Conservation (phyloP, 2,888 invertebrate species). For the Amiota minor region DNA sequence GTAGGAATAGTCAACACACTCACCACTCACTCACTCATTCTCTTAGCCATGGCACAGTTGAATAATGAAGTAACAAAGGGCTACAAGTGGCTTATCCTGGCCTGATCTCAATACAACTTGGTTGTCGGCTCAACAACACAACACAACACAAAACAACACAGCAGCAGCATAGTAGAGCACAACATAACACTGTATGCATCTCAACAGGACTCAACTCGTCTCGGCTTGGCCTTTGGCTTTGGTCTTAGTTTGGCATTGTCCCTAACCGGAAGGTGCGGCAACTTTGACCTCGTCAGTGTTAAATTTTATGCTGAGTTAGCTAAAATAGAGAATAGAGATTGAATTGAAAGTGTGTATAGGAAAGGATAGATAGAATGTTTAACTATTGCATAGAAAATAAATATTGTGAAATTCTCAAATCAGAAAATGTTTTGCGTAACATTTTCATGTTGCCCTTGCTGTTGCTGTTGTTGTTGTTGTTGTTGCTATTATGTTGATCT, state of each 20-base stretch:
- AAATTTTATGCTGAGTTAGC: not conserved
- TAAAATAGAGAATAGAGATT: not conserved
- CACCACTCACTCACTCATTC: slow-evolving; percentile 22
- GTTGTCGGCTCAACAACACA: too few relatives aligned
- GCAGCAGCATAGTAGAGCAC: too few relatives aligned
- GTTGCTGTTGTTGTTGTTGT: not conserved
- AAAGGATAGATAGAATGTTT: not conserved
- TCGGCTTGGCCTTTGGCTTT: too few relatives aligned
- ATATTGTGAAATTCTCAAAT: slow-evolving; percentile 16
- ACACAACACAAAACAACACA: too few relatives aligned
- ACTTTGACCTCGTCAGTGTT: slow-evolving; percentile 20
- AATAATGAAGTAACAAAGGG: slow-evolving; percentile 30
- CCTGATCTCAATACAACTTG: not conserved
- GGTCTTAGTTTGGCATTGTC: not conserved
- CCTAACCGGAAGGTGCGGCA: slow-evolving; percentile 4
- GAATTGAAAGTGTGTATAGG: not conserved
- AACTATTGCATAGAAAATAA: not conserved
- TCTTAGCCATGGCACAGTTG: slow-evolving; percentile 25
- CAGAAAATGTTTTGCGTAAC: not conserved
- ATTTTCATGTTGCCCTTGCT: not conserved
- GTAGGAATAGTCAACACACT: slow-evolving; percentile 28
- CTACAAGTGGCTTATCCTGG: slow-evolving; percentile 7
- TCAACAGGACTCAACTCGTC: too few relatives aligned
- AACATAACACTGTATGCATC: too few relatives aligned
- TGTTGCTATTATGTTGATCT: not conserved